phyloP scores from a whole-genome alignment of 1,140 invertebrate species.

The Adoxophyes honmai region DNA sequence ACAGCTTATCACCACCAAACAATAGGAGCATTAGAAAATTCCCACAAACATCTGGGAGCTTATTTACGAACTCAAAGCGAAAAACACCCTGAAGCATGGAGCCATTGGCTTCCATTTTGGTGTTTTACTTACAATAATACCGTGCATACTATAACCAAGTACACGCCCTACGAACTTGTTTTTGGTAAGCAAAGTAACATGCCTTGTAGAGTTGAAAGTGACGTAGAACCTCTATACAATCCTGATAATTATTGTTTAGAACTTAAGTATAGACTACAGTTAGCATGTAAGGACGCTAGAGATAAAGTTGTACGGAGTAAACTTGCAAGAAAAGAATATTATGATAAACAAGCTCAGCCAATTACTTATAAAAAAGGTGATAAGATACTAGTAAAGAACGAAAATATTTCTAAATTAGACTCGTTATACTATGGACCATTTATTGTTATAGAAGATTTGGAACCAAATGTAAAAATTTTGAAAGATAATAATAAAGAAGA shows the following conservation, averaged over 20 bases:
- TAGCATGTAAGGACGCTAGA: not conserved
- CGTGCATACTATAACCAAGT: slow-evolving; percentile 23
- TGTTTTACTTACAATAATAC: slow-evolving; percentile 22
- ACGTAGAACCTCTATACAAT: slow-evolving; percentile 18
- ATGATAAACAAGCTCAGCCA: not conserved
- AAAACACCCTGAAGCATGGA: slow-evolving; percentile 18
- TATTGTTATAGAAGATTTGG: not conserved
- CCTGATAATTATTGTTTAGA: slow-evolving; percentile 1
- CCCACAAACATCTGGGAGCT: slow-evolving; percentile 16
- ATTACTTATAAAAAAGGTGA: not conserved
- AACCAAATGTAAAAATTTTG: slow-evolving; percentile 1
- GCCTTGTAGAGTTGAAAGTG: slow-evolving; percentile 4
- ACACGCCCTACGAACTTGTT: slow-evolving; percentile 23
- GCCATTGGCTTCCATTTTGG: slow-evolving; percentile 25
- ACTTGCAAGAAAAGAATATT: not conserved
- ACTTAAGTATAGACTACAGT: not conserved
- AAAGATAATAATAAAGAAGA: not conserved
- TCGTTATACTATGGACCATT: not conserved
- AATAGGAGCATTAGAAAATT: slow-evolving; percentile 21
- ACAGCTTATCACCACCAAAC: slow-evolving; percentile 23
- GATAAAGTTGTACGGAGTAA: not conserved
- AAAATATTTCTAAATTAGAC: not conserved
- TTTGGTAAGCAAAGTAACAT: slow-evolving; percentile 20
- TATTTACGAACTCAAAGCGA: slow-evolving; percentile 19
- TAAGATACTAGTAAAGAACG: not conserved